Evolutionary conservation across 1,140 invertebrate genomes (phyloP).

Genomic region (Drosophila ironensis): DNA sequence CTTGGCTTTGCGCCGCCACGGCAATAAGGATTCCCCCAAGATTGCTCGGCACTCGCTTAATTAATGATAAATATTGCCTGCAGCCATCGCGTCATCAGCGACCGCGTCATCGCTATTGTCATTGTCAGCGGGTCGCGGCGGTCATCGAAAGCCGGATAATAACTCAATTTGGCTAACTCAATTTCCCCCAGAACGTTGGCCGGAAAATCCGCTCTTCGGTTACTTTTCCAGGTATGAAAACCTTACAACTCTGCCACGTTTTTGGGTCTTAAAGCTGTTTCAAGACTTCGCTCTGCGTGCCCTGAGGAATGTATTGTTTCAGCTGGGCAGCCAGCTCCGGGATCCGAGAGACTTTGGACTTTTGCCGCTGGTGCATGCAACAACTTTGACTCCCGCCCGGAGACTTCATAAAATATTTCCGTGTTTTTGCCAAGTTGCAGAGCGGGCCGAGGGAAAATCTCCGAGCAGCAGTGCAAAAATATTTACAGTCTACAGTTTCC

Average conservation of each 20-base stretch:
- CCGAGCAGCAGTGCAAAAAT: not conserved
- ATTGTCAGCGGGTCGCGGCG: too few relatives aligned
- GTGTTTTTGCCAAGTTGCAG: conserved; percentile 24
- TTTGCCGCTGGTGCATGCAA: conserved; percentile 14
- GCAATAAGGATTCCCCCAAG: conserved; percentile 5
- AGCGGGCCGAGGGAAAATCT: not conserved
- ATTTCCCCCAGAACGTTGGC: conserved; percentile 9
- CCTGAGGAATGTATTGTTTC: conserved; percentile 35
- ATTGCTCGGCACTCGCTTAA: conserved; percentile 55
- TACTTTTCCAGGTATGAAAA: not conserved
- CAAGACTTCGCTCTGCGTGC: not conserved
- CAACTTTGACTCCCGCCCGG: conserved; percentile 34
- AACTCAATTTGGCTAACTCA: conserved; percentile 15
- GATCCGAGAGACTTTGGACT: not conserved
- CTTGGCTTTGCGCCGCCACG: conserved; percentile 20
- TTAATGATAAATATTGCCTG: conserved; percentile 70
- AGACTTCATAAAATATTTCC: conserved; percentile 44
- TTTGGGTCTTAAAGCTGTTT: conserved; percentile 6
- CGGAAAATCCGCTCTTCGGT: conserved; percentile 2
- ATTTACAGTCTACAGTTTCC: not conserved
- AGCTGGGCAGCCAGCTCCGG: conserved; percentile 24
- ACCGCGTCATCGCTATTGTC: not conserved
- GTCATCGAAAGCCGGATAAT: conserved; percentile 24
- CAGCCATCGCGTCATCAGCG: not conserved
- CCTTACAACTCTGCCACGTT: not conserved